These are phyloP conservation scores for Montipora efflorescens DNA, from an alignment of 64 coral and sea anemone genomes.

Conservation along the genomic window DNA sequence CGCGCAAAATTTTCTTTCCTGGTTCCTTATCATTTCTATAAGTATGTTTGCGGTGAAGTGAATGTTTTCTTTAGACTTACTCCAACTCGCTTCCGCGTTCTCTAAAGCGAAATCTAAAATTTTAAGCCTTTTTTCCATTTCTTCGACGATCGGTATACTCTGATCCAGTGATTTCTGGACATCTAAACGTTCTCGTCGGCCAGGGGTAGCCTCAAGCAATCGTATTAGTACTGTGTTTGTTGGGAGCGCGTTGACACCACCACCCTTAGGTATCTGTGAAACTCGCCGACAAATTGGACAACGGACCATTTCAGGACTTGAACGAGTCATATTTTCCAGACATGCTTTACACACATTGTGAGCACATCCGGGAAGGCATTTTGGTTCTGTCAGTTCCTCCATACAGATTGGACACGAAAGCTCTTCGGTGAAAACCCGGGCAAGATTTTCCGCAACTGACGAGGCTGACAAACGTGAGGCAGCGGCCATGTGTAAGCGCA, in stretches of 20 bases:
- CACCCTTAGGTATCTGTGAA: constrained; percentile 63
- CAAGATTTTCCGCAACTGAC: neutral
- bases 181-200: constrained; percentile 76
- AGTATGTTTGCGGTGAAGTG: constrained; percentile 66
- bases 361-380: constrained; percentile 59
- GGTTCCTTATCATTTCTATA: constrained; percentile 73
- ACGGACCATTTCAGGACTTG: constrained; percentile 45
- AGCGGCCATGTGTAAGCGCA: neutral
- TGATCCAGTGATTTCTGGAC: constrained; percentile 81
- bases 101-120: constrained; percentile 55
- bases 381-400: constrained; percentile 68
- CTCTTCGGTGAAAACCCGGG: constrained; percentile 68
- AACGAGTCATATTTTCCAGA: constrained; percentile 71
- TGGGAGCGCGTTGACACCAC: constrained; percentile 69
- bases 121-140: constrained; percentile 57
- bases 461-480: neutral
- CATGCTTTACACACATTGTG: constrained; percentile 84
- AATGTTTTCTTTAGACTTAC: constrained; percentile 53
- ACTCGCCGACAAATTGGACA: constrained; percentile 79
- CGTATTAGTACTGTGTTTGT: constrained; percentile 78
- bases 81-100: constrained; percentile 31
- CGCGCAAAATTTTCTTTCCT: constrained; percentile 64
- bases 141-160: constrained; percentile 78
- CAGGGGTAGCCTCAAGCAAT: constrained; percentile 83
- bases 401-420: constrained; percentile 71